phyloP scores from a whole-genome alignment of 2,888 invertebrate species.

The Steinernema carpocapsae region DNA sequence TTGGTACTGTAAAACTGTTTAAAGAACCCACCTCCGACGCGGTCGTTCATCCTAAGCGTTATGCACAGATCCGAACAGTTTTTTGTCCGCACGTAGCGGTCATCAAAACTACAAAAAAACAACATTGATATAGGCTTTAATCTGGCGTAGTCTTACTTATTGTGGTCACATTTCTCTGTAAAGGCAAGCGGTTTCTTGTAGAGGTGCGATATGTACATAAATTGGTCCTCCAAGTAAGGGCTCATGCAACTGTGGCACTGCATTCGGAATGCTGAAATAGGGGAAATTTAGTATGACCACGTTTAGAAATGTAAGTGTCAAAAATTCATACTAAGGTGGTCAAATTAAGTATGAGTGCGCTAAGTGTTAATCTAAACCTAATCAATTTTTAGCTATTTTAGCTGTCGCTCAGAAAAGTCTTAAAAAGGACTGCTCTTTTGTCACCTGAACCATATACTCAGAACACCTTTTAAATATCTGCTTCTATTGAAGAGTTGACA shows the following conservation, averaged over 20 bases:
- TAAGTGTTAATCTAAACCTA: no score
- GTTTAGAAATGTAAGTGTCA: no score
- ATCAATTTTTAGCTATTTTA: no score
- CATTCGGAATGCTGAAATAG: constrained; percentile 56
- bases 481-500: no score
- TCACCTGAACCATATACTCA: no score
- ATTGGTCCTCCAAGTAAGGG: constrained; percentile 66
- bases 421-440: no score
- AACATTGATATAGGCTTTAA: not conserved
- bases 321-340: no score
- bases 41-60: constrained; percentile 64
- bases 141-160: constrained; percentile 45
- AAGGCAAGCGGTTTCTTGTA: constrained; percentile 65
- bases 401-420: no score
- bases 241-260: constrained; percentile 68
- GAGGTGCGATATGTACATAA: constrained; percentile 61
- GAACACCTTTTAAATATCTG: no score
- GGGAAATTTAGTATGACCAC: no score
- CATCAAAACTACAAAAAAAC: constrained; percentile 57
- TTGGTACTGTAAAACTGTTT: not conserved
- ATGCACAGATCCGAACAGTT: constrained; percentile 68
- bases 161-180: constrained; percentile 63
- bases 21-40: constrained; percentile 61
- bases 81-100: constrained; percentile 56
- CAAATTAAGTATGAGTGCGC: no score